phyloP scores from a whole-genome alignment of 2,888 invertebrate genomes.

The Cartodere bifasciata region DNA sequence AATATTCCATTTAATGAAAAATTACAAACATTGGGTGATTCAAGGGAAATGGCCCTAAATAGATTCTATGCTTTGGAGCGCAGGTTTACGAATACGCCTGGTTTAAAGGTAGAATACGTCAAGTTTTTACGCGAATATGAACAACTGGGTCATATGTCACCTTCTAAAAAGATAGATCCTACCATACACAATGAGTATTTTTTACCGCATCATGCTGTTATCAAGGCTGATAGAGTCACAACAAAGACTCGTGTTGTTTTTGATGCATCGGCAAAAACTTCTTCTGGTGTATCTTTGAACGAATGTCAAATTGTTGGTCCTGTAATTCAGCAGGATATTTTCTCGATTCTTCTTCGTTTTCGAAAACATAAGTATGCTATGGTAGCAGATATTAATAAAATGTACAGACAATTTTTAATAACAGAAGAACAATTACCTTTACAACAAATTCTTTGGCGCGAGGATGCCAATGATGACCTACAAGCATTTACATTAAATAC shows the following conservation, averaged over 20 bases:
- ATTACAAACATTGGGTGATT: not conserved
- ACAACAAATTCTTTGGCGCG: constrained; percentile 14
- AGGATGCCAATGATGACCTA: constrained; percentile 6
- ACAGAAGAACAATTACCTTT: constrained; percentile 11
- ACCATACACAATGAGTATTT: constrained; percentile 7
- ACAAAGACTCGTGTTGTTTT: constrained; percentile 8
- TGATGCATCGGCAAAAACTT: constrained; percentile 6
- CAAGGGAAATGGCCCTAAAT: constrained; percentile 9
- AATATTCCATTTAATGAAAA: constrained; percentile 1
- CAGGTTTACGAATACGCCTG: constrained; percentile 11
- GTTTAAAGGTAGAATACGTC: constrained; percentile 13
- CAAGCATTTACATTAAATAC: constrained; percentile 9
- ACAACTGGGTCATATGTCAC: constrained; percentile 15
- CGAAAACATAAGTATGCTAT: constrained; percentile 13
- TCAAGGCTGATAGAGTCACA: constrained; percentile 8
- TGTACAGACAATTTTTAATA: constrained; percentile 15
- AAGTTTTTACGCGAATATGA: constrained; percentile 17
- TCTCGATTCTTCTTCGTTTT: constrained; percentile 13
- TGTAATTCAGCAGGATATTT: constrained; percentile 14
- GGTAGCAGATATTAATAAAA: constrained; percentile 17
- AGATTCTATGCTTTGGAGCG: constrained; percentile 15
- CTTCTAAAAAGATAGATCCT: not conserved
- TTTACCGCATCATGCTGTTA: constrained; percentile 15
- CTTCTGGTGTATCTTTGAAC: constrained; percentile 14
- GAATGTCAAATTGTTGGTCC: constrained; percentile 17